phyloP scores from a whole-genome alignment of 2,113 vertebrate genomes.

The Sylvia atricapilla region DNA sequence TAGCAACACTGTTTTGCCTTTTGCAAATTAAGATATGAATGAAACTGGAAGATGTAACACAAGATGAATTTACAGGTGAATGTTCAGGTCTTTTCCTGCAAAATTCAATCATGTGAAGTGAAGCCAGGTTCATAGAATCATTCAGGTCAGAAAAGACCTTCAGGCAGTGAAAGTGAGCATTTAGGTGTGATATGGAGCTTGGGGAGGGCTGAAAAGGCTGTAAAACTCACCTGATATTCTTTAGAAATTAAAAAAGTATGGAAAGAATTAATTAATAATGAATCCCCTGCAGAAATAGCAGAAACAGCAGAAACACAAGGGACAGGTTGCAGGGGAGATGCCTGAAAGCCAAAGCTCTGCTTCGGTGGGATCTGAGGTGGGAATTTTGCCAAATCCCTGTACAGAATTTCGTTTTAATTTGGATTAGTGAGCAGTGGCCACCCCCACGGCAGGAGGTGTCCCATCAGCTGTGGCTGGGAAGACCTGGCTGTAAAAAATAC shows the following conservation, averaged over 20 bases:
- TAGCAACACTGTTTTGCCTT: background rate
- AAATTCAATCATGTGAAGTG: background rate
- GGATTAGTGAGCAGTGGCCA: background rate
- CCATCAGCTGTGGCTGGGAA: background rate
- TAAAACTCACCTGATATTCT: background rate
- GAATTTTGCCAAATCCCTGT: background rate
- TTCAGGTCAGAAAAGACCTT: background rate
- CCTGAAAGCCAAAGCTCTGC: background rate
- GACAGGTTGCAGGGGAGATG: background rate
- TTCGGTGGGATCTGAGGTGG: background rate
- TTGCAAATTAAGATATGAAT: background rate
- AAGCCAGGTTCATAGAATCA: background rate
- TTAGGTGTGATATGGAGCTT: background rate
- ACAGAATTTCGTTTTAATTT: background rate
- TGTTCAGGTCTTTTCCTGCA: background rate
- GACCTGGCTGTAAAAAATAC: background rate
- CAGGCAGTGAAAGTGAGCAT: background rate
- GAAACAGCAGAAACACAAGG: background rate
- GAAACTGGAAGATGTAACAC: background rate
- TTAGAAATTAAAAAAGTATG: background rate
- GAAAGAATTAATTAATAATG: background rate
- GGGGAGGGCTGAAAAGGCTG: background rate
- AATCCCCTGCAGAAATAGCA: background rate
- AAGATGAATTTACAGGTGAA: background rate
- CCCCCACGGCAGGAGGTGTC: background rate